Conservation (phyloP, 2,888 invertebrate species). For the Spilosoma lubricipeda region DNA sequence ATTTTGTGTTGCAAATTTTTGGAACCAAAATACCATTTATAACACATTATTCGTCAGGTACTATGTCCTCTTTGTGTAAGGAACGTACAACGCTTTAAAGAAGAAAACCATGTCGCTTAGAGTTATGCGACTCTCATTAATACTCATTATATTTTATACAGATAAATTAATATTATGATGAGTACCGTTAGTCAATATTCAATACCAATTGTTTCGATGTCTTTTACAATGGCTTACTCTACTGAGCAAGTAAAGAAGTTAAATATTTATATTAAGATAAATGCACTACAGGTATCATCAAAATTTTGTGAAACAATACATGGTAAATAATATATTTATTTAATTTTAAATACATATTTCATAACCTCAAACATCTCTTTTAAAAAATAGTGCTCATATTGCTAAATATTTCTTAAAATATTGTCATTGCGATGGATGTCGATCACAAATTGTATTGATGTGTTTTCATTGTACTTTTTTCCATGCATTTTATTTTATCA, state of each 20-base stretch:
- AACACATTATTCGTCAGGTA: not conserved
- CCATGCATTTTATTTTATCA: not conserved
- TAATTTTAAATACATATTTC: slow-evolving; percentile 17
- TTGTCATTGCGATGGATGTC: slow-evolving; percentile 63
- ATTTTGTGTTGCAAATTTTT: too few species aligned
- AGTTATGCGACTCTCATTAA: not conserved
- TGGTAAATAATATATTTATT: slow-evolving; percentile 22
- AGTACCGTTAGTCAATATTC: not conserved
- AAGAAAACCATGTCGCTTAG: not conserved
- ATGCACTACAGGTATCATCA: too few species aligned
- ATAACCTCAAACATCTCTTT: slow-evolving; percentile 30
- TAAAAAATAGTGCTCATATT: slow-evolving; percentile 74
- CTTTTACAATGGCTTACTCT: slow-evolving; percentile 10
- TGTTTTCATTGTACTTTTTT: slow-evolving; percentile 17
- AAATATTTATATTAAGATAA: too few species aligned
- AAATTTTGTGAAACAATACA: too few species aligned
- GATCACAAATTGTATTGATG: slow-evolving; percentile 29
- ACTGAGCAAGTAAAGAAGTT: not conserved
- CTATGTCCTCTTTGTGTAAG: not conserved
- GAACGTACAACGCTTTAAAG: not conserved
- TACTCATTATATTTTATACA: not conserved
- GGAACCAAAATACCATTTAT: too few species aligned
- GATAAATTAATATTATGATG: not conserved
- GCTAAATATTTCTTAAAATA: slow-evolving; percentile 71
- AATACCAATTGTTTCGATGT: not conserved